Conservation (phyloP, 1,140 invertebrate genomes). For the Diabrotica undecimpunctata region DNA sequence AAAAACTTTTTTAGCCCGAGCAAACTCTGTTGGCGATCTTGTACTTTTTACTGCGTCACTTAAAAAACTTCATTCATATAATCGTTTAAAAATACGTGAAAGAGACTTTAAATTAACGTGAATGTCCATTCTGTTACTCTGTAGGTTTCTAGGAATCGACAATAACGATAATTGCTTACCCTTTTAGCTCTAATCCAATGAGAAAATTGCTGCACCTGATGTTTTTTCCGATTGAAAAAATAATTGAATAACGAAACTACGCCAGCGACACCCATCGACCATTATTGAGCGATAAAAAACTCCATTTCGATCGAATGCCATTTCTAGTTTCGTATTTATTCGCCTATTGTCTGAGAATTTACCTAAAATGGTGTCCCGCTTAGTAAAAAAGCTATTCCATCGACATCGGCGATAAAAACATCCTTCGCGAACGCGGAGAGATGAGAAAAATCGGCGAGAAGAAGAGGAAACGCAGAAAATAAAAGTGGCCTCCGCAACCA, state of each 20-base stretch:
- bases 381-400: slow-evolving; percentile 4
- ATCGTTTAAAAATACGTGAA: too few species aligned
- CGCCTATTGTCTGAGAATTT: slow-evolving; percentile 16
- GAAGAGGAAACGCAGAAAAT: neutral
- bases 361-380: slow-evolving; percentile 9
- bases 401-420: slow-evolving; percentile 10
- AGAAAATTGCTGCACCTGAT: neutral
- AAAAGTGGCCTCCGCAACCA: neutral
- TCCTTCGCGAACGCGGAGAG: neutral
- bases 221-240: neutral
- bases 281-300: neutral
- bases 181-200: neutral
- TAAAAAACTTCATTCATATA: too few species aligned
- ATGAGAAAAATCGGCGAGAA: neutral
- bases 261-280: neutral
- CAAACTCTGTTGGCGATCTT: too few species aligned
- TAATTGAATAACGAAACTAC: slow-evolving; percentile 2
- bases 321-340: slow-evolving; percentile 1
- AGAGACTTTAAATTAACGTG: too few species aligned
- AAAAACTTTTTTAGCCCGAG: too few species aligned
- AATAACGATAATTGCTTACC: neutral
- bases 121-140: too few species aligned
- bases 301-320: neutral
- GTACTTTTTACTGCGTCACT: too few species aligned
- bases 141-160: too few species aligned